Evolutionary conservation across 2,113 vertebrate genomes (phyloP), one percentile per base, ranked within the genome.

Genomic region (Phalacrocorax pelagicus): DNA sequence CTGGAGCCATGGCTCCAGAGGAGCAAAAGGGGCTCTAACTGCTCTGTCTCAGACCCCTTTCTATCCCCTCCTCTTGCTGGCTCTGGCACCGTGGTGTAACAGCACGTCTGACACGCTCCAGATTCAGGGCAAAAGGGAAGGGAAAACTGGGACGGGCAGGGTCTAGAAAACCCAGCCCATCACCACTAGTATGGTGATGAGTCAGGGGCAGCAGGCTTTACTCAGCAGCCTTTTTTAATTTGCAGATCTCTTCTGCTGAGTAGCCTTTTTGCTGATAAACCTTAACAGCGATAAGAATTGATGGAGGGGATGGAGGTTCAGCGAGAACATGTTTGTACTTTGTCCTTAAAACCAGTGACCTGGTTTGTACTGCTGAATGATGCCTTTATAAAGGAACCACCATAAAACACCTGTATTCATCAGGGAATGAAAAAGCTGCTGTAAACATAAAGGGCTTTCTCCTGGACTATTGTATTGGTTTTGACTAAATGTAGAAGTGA

Each of bases 401-500:
- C 38, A 10, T 42, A 59, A 88, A 89, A 52, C 21, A 65, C 46
- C 51, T 20, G 3, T 51, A 24, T 80, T 89, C 21, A 22, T 46
- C 3, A 2, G 14, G 40, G 70, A 57, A 34, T 54, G 30, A 44
- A 88, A 86, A 81, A 78, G 61, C 58, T 93, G 75, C 27, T 84
- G 46, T 70, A 67, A n/a, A 49, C 9, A n/a, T 23, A 85, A 82
- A 89, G 62, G 52, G 47, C 36, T 86, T 95, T 91, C 52, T 92
- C 49, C 61, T 81, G 40, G 15, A 8, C 58, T 52, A 2, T 72
- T 84, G 62, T 88, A 9, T 75, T 88, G 89, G 65, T 82, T 95
- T 90, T 73, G 70, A 62, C 26, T 81, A 49, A 52, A 22, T 79
- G 22, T 70, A 88, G 82, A 78, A 47, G 44, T 98, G 97, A 97